These are phyloP conservation scores for Aphrocallistes beatrix DNA, from an alignment of 37 sponge, comb jelly and placozoan species.

Conservation along the genomic window DNA sequence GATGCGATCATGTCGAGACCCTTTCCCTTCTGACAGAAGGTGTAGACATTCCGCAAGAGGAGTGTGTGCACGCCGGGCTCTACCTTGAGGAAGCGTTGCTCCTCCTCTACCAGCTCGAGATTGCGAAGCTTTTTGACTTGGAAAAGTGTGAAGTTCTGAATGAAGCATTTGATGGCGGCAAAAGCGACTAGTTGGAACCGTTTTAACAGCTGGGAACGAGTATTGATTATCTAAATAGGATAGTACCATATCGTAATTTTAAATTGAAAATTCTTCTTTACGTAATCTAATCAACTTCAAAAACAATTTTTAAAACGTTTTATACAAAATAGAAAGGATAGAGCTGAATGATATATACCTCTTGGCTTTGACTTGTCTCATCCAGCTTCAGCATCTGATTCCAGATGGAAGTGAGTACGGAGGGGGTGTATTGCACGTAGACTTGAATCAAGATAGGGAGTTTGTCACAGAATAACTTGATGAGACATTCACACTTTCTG, in stretches of 20 bases:
- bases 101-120: neutral
- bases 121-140: neutral
- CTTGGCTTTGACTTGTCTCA: neutral
- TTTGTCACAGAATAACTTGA: neutral
- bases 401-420: neutral
- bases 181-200: neutral
- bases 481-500: neutral
- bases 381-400: neutral
- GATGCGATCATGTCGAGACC: neutral
- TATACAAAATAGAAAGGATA: too few relatives aligned
- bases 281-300: too few relatives aligned
- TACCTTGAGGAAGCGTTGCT: neutral
- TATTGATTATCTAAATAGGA: neutral
- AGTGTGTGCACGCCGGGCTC: neutral
- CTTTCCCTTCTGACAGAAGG: neutral
- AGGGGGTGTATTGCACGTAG: neutral
- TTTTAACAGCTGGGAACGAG: neutral
- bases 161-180: slow-evolving; percentile 9
- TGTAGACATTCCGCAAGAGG: neutral
- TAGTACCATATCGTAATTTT: too few relatives aligned
- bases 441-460: neutral
- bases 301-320: too few relatives aligned
- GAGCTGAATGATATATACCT: too few relatives aligned
- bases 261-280: too few relatives aligned
- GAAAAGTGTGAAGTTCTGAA: neutral